A percentile compares a stretch with the other conserved stretches of the same genome.
Conservation (phyloP, 2,888 invertebrate genomes). For the Malacosoma neustria region DNA sequence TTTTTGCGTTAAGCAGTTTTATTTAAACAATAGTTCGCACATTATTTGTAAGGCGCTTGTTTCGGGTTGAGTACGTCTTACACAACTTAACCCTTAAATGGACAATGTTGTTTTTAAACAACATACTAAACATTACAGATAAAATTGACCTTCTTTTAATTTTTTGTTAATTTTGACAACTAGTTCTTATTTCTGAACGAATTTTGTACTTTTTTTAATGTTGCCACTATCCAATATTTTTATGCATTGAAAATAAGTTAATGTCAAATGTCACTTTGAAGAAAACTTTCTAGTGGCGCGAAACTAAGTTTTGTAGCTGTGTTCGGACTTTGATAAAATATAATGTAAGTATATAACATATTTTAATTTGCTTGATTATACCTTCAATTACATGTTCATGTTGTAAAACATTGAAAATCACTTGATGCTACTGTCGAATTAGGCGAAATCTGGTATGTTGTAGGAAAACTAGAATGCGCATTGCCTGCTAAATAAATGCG, state of each 20-base stretch:
- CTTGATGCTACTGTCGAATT: constrained; percentile 19
- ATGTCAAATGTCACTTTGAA: constrained; percentile 20
- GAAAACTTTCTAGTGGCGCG: constrained; percentile 21
- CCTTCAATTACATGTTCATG: constrained; percentile 20
- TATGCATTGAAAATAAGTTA: constrained; percentile 17
- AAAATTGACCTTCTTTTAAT: constrained; percentile 13
- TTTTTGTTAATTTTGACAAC: constrained; percentile 14
- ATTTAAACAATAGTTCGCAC: no score
- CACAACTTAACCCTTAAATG: constrained; percentile 11
- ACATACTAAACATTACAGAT: constrained; percentile 14
- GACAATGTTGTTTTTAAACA: constrained; percentile 12
- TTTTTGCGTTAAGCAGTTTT: no score
- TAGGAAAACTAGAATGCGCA: constrained; percentile 25
- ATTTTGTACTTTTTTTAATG: constrained; percentile 20
- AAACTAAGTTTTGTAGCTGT: constrained; percentile 21
- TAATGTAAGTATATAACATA: constrained; percentile 20
- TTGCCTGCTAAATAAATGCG: constrained; percentile 23
- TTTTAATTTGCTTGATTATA: constrained; percentile 22
- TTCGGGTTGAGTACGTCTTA: no score
- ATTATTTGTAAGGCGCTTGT: no score
- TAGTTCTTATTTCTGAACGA: constrained; percentile 16
- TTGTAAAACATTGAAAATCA: constrained; percentile 23
- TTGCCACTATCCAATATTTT: constrained; percentile 21
- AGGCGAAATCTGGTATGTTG: constrained; percentile 21
- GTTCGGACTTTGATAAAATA: constrained; percentile 17